A percentile compares a stretch with the other conserved stretches of the same genome.
These are phyloP conservation scores for Strix uralensis DNA, from an alignment of 2,113 vertebrate species.

Conservation along the genomic window DNA sequence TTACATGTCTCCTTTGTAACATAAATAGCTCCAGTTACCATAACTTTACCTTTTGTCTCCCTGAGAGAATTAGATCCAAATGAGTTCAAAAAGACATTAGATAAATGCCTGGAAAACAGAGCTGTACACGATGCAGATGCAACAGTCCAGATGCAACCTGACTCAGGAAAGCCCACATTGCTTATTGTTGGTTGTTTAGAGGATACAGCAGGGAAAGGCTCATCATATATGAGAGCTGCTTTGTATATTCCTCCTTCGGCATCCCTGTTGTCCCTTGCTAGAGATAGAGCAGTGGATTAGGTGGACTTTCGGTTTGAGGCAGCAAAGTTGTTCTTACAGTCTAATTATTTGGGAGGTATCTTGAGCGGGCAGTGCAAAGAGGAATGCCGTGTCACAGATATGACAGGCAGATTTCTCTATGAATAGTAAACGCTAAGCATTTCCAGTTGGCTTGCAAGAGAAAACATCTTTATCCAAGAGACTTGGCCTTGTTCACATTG, in stretches of 20 bases:
- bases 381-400: neutral
- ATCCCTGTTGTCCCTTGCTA: neutral
- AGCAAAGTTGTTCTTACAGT: neutral
- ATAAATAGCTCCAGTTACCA: conserved; percentile 47
- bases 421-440: neutral
- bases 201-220: neutral
- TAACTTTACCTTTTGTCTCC: conserved; percentile 44
- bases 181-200: neutral
- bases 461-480: conserved; percentile 49
- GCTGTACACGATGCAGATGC: neutral
- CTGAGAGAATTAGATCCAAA: conserved; percentile 37
- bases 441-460: conserved; percentile 41
- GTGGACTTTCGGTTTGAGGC: neutral
- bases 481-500: conserved; percentile 37
- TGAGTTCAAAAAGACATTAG: conserved; percentile 22
- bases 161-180: neutral
- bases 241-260: neutral
- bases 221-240: neutral
- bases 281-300: neutral
- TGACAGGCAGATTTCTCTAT: neutral
- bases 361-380: neutral
- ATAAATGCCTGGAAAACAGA: conserved; percentile 12
- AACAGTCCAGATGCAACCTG: neutral
- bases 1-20: conserved; percentile 31
- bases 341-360: neutral